Base-by-base conservation (phyloP, 2,888 invertebrate genomes). In the Malachius bipustulatus region DNA sequence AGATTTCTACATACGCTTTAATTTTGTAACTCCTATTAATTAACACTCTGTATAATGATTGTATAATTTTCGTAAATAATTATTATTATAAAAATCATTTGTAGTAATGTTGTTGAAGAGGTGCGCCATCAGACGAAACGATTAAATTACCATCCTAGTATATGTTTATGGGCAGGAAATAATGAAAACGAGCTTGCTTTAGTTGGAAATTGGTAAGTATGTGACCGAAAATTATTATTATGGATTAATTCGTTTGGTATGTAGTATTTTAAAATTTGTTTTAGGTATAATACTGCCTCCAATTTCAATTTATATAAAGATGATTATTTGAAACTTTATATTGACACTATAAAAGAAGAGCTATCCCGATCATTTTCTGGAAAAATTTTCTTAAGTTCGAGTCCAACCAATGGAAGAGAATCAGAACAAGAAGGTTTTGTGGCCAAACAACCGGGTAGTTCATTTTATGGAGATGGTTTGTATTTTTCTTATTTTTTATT, bases 131-230 rank as follows among this genome's bases (percentile, higher is more conserved):
- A 88, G 63, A 77, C 88, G 1, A 68, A 75, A 38, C 72, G 89
- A 32, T 66, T 98, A 6, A 82, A 84, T 43, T 72, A 81, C 53
- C 94, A 96, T 60, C 73, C 96, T 0, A 87, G 85, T 32, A 73
- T 97, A 26, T 78, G 83, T 0, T 51, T 94, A 0, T 94, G 89
- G 80, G 85, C 91, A n/a, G 91, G 82, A 3, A 97, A 96, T 60
- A 97, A 97, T 57, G 97, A 97, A 63, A 96, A 96, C 55, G 97
- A 97, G 66, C 82, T 76, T 3, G 94, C 90, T 0, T 57, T 94
- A 4, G 69, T 77, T 30, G 76, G 76, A 27, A 76, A 85, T 56
- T 94, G 93, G 94, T 75, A 67, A 52, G 60, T 46, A 3, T 16
- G 6, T 8, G n/a, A n/a, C n/a, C n/a, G n/a, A n/a, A n/a, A n/a